These are phyloP conservation scores for Meloidogyne chitwoodi DNA, from an alignment of 1,140 invertebrate genomes.

Conservation along the genomic window DNA sequence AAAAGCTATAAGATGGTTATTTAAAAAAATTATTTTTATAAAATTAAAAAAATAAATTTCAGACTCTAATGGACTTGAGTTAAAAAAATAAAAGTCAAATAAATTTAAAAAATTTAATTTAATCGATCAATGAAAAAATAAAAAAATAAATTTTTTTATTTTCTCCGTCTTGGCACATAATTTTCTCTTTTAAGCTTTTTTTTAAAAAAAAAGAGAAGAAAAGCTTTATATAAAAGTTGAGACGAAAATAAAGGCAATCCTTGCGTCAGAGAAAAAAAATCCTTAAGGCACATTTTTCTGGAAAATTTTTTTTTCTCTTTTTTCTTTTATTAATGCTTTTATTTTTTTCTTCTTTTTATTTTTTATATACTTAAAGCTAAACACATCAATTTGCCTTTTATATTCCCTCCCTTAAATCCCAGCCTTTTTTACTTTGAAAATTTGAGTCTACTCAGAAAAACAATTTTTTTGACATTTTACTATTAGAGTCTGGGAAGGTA, in stretches of 20 bases:
- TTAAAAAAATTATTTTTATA: too few relatives aligned
- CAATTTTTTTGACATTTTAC: background rate
- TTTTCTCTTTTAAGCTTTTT: background rate
- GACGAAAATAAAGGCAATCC: background rate
- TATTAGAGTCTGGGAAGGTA: background rate
- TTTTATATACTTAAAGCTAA: background rate
- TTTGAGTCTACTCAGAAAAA: background rate
- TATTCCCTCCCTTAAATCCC: background rate
- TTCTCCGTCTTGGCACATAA: background rate
- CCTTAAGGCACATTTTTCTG: background rate
- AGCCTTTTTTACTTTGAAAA: background rate
- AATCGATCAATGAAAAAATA: too few relatives aligned
- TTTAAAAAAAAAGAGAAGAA: background rate
- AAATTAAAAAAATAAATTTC: too few relatives aligned
- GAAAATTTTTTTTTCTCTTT: background rate
- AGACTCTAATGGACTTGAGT: too few relatives aligned
- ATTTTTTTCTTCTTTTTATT: background rate
- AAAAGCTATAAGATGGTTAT: too few relatives aligned
- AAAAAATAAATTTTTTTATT: background rate
- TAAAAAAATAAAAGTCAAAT: too few relatives aligned
- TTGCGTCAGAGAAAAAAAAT: background rate
- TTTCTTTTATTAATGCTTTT: background rate
- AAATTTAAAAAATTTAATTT: too few relatives aligned
- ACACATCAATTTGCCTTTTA: background rate
- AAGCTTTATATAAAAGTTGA: background rate